Evolutionary conservation across 2,888 invertebrate species (phyloP), one percentile per base, ranked within the genome.

Genomic region (Ophioninae sp.): DNA sequence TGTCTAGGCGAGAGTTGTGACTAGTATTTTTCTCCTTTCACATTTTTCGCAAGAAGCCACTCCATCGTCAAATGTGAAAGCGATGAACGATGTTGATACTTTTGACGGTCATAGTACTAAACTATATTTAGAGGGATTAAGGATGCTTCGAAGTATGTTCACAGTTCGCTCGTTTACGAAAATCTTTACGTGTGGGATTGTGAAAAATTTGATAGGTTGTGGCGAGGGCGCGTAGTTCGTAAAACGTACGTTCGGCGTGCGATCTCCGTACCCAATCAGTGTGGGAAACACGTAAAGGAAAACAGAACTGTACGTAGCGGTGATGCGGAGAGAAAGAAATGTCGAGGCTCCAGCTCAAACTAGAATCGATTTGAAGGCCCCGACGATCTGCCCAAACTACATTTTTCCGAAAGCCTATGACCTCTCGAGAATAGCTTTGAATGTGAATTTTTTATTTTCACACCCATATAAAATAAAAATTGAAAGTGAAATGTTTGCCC

Each of bases 41-140:
- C 68, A 59, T 80, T 80, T 80, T 80, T 72, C 81, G 72, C 79
- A 44, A 61, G 23, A 50, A 50, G 50, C 17, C 50, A 50, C 50
- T 50, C 13, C 17, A 17, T 50, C 59, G 21, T 50, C 56, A 21
- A 79, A 84, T 68, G 84, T 84, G 81, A 84, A 84, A 84, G 82
- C 77, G 21, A 72, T 50, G 44, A 44, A 37, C 56, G 37, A 50
- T 2, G 17, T 75, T 73, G 72, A 81, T 75, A 70, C 81, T 72
- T 72, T 75, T 72, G 79, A 39, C 39, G 23, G 73, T 62, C 70
- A 69, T 20, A 21, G 69, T 17, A 69, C 44, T 61, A 56, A n/a
- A 8, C 30, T n/a, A 10, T 37, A 37, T 57, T 70, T 37, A 13
- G 50, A 17, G 17, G 17, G 50, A 6, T 50, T 50, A 50, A 50